phyloP scores from a whole-genome alignment of 2,797 vertebrate species.

The Coccyzus lansbergi region DNA sequence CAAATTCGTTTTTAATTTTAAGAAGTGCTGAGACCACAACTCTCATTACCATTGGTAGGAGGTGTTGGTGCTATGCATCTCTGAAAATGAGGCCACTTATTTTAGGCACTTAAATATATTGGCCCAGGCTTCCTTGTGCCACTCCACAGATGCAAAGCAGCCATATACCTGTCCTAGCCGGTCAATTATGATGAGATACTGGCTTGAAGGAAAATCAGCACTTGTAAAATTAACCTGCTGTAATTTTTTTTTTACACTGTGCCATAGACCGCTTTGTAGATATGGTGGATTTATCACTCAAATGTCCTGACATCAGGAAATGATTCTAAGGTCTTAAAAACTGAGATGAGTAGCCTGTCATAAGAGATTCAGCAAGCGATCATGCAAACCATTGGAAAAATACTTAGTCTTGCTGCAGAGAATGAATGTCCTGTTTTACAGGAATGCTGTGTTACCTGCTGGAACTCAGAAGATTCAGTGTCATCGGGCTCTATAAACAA shows the following conservation, averaged over 20 bases:
- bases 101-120: slow-evolving; percentile 13
- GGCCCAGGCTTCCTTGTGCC: not conserved
- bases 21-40: slow-evolving; percentile 2
- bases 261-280: not conserved
- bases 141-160: not conserved
- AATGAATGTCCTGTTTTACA: not conserved
- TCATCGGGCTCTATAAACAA: not conserved
- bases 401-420: not conserved
- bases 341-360: slow-evolving; percentile 32
- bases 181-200: not conserved
- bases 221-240: not conserved
- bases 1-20: not conserved
- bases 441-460: not conserved
- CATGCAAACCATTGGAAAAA: slow-evolving; percentile 23
- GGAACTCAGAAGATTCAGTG: not conserved
- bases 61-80: not conserved
- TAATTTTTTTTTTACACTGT: not conserved
- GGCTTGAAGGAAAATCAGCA: not conserved
- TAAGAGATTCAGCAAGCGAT: slow-evolving; percentile 54
- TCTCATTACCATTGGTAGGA: not conserved
- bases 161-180: not conserved
- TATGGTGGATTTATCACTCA: slow-evolving; percentile 28
- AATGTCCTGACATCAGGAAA: slow-evolving; percentile 20
- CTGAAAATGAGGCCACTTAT: slow-evolving; percentile 32
- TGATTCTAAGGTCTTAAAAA: not conserved